Base-by-base conservation (phyloP, 2,113 vertebrate genomes). In the Syngnathus typhle region DNA sequence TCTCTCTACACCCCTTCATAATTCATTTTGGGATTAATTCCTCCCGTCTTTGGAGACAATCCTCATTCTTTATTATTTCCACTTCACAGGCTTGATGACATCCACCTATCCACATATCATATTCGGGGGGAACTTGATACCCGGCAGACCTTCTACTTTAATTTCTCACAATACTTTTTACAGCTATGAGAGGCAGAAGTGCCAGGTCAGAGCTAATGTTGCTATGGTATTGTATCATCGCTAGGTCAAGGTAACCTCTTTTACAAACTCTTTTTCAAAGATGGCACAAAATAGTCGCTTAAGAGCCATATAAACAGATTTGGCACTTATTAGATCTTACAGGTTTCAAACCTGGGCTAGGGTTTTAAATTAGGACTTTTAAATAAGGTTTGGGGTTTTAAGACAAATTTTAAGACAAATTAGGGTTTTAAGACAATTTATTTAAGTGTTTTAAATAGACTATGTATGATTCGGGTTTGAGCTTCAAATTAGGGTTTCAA, bases 11-110 rank as follows among this genome's bases (percentile, higher is more conserved):
- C 69, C 77, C 65, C 71, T 74, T 70, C 60, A 67, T 90, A 89
- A 90, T 91, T 90, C 79, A 85, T 89, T 90, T 58, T 90, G 88
- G 89, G 85, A 90, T 90, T 89, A 91, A 89, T 90, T 91, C 82
- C 75, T 62, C 86, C 75, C 16, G 44, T 90, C 88, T 90, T 89
- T 85, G 77, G 88, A 91, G 89, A 89, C 85, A 86, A 90, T 88
- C 83, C 87, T 89, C 88, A 90, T 89, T 89, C 88, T 89, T 89
- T 89, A 87, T 90, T 89, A 88, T 90, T 90, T 90, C 88, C 88
- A 89, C 85, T 86, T 89, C 85, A 90, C 82, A 87, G 85, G 73
- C 71, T 83, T 82, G 83, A 89, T 90, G 89, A 88, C 88, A 89
- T 88, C 80, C 83, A 73, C 78, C 79, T 81, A 88, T 87, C 81